Percentiles rank a stretch among this genome's conserved stretches.
phyloP scores from a whole-genome alignment of 2,888 invertebrate species.

The Oxycera nigricornis region DNA sequence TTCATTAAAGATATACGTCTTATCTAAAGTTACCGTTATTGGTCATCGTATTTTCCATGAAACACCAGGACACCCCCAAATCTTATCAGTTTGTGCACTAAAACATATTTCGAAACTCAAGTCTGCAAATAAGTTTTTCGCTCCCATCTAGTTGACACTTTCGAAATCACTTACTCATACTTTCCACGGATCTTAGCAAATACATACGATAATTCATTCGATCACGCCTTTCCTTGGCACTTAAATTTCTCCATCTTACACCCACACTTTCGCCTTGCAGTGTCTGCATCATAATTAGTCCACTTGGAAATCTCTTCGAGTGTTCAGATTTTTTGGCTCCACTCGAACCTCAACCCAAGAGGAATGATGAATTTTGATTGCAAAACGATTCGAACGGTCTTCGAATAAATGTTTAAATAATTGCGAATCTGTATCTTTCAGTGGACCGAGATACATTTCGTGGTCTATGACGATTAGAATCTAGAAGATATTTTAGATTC shows the following conservation, averaged over 20 bases:
- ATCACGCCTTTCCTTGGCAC: neutral
- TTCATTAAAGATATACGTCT: too few species aligned
- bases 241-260: neutral
- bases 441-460: neutral
- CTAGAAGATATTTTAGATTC: neutral
- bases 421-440: neutral
- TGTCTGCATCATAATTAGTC: neutral
- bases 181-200: neutral
- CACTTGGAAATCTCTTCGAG: too few species aligned
- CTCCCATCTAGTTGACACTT: neutral
- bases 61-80: too few species aligned
- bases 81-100: too few species aligned
- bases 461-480: neutral
- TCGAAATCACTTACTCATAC: neutral
- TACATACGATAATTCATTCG: too few species aligned
- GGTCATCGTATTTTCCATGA: too few species aligned
- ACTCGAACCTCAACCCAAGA: neutral
- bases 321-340: neutral
- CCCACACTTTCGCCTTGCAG: neutral
- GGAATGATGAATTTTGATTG: neutral
- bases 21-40: too few species aligned
- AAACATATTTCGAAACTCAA: too few species aligned
- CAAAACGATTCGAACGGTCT: neutral
- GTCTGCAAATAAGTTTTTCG: too few species aligned
- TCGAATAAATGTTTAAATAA: neutral